These are phyloP conservation scores for Schizopygopsis malacanthus DNA, from an alignment of 2,797 vertebrate species.

Conservation along the genomic window DNA sequence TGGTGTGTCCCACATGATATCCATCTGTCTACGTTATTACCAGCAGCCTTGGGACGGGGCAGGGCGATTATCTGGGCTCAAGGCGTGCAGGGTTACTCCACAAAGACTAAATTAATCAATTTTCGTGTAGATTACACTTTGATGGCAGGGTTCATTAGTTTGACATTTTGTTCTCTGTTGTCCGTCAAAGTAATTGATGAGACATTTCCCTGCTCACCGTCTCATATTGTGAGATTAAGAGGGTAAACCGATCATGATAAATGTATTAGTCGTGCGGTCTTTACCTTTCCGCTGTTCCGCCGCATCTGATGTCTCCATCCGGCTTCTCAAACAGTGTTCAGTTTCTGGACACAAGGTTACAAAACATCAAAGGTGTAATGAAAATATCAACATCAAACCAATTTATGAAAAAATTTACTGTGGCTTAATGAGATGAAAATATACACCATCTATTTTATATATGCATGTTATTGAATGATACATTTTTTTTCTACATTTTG, in stretches of 20 bases:
- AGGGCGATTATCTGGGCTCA: slow-evolving; percentile 44
- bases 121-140: slow-evolving; percentile 42
- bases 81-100: slow-evolving; percentile 36
- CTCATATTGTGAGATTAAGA: slow-evolving; percentile 43
- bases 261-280: slow-evolving; percentile 43
- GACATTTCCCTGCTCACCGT: slow-evolving; percentile 38
- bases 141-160: slow-evolving; percentile 56
- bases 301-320: background rate
- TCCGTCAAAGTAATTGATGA: slow-evolving; percentile 49
- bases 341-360: background rate
- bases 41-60: slow-evolving; percentile 39
- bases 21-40: slow-evolving; percentile 54
- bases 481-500: background rate
- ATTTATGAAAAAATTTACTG: background rate
- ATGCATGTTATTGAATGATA: background rate
- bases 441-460: background rate
- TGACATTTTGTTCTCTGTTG: slow-evolving; percentile 56
- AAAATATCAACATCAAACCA: background rate
- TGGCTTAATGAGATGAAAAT: background rate
- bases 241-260: slow-evolving; percentile 44
- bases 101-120: slow-evolving; percentile 53
- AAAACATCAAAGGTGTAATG: background rate
- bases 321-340: background rate
- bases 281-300: background rate
- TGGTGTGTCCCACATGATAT: slow-evolving; percentile 60